Conservation (phyloP, 2,797 vertebrate species). For the Helicolenus hilgendorfi region DNA sequence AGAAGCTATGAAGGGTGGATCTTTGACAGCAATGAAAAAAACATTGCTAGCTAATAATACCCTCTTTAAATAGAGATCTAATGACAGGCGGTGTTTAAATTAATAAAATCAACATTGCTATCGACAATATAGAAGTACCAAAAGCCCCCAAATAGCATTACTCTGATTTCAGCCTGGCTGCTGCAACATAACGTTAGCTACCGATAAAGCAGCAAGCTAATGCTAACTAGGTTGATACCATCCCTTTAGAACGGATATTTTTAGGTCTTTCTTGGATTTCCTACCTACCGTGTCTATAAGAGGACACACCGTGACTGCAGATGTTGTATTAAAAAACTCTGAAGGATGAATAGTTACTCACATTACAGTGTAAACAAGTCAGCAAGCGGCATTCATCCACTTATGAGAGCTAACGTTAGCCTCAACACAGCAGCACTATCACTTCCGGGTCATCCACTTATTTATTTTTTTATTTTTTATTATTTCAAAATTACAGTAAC, state of each 20-base stretch:
- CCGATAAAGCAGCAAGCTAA: slow-evolving; percentile 49
- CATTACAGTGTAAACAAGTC: slow-evolving; percentile 6
- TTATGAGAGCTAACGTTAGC: slow-evolving; percentile 29
- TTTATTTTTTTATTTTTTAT: too few relatives aligned
- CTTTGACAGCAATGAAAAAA: not conserved
- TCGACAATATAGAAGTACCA: not conserved
- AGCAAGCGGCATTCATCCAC: slow-evolving; percentile 17
- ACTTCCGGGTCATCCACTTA: too few relatives aligned
- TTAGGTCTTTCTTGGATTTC: not conserved
- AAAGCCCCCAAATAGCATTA: not conserved
- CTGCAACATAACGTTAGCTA: slow-evolving; percentile 17
- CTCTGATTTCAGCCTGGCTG: not conserved
- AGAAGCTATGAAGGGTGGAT: not conserved
- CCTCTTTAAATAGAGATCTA: not conserved
- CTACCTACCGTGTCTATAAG: slow-evolving; percentile 53
- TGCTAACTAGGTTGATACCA: slow-evolving; percentile 41
- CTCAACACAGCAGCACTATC: too few relatives aligned
- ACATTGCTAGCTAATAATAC: not conserved
- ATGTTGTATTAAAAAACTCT: not conserved
- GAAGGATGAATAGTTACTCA: not conserved
- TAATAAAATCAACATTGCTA: not conserved
- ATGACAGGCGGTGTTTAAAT: not conserved
- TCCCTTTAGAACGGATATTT: not conserved
- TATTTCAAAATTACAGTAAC: too few relatives aligned
- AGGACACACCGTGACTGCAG: not conserved